phyloP scores from a whole-genome alignment of 2,888 invertebrate genomes.

The Melipona beecheii region DNA sequence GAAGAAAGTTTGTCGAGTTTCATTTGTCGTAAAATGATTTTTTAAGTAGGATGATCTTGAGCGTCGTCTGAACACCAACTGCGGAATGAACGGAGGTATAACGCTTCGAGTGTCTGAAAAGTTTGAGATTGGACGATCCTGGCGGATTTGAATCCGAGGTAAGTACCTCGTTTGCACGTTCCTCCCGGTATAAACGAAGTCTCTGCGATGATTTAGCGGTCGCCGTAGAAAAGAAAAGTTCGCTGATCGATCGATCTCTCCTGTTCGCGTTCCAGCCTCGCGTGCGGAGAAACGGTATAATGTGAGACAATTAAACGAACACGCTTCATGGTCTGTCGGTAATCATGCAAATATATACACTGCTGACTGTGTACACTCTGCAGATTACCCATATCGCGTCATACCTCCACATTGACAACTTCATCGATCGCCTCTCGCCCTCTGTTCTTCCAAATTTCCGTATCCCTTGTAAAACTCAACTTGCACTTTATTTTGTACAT shows the following conservation, averaged over 20 bases:
- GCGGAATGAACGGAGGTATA: neutral
- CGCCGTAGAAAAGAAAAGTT: slow-evolving; percentile 24
- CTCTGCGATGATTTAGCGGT: slow-evolving; percentile 53
- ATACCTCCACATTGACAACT: neutral
- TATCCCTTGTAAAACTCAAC: neutral
- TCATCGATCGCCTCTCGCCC: neutral
- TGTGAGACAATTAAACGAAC: slow-evolving; percentile 19
- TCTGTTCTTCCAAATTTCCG: neutral
- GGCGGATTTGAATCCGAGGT: slow-evolving; percentile 56
- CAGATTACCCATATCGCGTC: neutral
- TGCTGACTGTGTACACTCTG: neutral
- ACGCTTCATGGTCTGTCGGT: neutral
- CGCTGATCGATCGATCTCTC: slow-evolving; percentile 14
- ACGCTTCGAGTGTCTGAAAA: slow-evolving; percentile 62
- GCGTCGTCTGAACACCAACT: neutral
- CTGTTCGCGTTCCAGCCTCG: neutral
- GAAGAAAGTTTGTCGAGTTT: too few species aligned
- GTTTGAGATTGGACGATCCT: slow-evolving; percentile 66
- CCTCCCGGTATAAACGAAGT: slow-evolving; percentile 35
- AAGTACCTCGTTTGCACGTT: slow-evolving; percentile 64
- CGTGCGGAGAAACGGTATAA: neutral
- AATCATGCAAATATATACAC: neutral
- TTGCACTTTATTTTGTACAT: neutral
- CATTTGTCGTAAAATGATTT: too few species aligned
- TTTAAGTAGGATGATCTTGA: neutral